Evolutionary conservation across 2,113 vertebrate species (phyloP), one percentile per base, ranked within the genome.

Genomic region (Apeltes quadracus): DNA sequence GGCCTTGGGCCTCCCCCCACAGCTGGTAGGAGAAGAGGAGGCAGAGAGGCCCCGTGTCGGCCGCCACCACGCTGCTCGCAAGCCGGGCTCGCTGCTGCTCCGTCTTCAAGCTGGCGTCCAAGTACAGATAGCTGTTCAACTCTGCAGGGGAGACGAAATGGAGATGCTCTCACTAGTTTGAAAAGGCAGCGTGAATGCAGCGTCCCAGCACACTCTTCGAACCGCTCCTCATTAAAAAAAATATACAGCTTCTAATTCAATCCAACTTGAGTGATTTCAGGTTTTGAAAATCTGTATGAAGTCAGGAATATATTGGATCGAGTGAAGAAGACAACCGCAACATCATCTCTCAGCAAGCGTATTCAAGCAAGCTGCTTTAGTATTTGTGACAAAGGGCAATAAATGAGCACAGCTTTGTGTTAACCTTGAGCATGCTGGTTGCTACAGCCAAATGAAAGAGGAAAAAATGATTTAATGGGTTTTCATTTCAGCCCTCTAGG

Each of bases 21-120:
- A 95, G 93, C 79, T 94, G 96, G 90, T 98, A 99, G 74, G 94
- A 96, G 90, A 99, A 99, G 54, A 95, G 92, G 89, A 99, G 94
- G 91, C 98, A 99, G 68, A 96, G 91, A 0, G 95, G 95, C 0
- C 95, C 97, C 0, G 88, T 91, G 22, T 96, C 95, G 5, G 96
- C 91, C 20, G 92, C 90, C 65, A 99, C 90, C 0, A 86, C 69
- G 0, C 97, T 96, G 85, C 98, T 97, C 76, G 97, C 81, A 46
- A 99, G 92, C 0, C 96, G 89, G 0, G 95, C 96, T 4, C 83
- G 93, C 88, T 96, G 95, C 36, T 93, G 93, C 82, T 95, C 94
- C 25, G 90, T 92, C 84, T 93, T 94, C 43, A 94, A 88, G 0
- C 93, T 95, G 41, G 94, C 95, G 44, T 97, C 96, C 43, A 98